Evolutionary conservation across 2,888 invertebrate species (phyloP).

Genomic region (Cistogaster globosa): DNA sequence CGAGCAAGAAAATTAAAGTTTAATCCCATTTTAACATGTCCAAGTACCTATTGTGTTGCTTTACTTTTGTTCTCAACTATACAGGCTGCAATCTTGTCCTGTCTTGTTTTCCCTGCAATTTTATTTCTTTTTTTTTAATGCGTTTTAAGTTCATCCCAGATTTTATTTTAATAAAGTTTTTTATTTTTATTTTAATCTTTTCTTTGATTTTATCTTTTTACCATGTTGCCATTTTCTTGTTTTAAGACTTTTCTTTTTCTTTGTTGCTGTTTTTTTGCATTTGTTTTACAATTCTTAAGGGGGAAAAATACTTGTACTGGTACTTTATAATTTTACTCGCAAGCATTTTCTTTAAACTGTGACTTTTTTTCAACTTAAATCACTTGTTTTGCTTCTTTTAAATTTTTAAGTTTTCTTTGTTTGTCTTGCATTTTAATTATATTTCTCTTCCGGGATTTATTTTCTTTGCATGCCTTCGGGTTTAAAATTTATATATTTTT

Average conservation of each 20-base stretch:
- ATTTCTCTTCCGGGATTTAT: constrained; percentile 2
- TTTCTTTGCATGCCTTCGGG: constrained; percentile 16
- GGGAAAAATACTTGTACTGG: constrained; percentile 24
- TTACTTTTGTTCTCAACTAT: too few species aligned
- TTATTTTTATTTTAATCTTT: not conserved
- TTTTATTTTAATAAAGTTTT: constrained; percentile 17
- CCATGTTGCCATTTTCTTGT: not conserved
- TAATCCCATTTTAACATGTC: too few species aligned
- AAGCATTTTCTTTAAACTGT: not conserved
- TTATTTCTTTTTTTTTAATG: too few species aligned
- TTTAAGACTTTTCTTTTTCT: not conserved
- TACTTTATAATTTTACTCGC: constrained; percentile 1
- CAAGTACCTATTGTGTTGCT: too few species aligned
- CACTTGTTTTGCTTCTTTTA: constrained; percentile 10
- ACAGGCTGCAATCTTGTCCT: not conserved
- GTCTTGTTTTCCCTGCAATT: not conserved
- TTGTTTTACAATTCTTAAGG: constrained; percentile 35
- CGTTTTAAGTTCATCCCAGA: not conserved
- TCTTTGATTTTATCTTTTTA: too few species aligned
- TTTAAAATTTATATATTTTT: constrained; percentile 33
- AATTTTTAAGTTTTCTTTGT: constrained; percentile 1
- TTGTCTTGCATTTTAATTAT: constrained; percentile 36
- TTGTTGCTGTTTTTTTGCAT: constrained; percentile 13
- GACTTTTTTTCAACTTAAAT: constrained; percentile 2
- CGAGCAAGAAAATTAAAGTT: too few species aligned